Evolutionary conservation across 2,888 invertebrate species (phyloP), one percentile per base, ranked within the genome.

Genomic region (Drosophila meridionalis): DNA sequence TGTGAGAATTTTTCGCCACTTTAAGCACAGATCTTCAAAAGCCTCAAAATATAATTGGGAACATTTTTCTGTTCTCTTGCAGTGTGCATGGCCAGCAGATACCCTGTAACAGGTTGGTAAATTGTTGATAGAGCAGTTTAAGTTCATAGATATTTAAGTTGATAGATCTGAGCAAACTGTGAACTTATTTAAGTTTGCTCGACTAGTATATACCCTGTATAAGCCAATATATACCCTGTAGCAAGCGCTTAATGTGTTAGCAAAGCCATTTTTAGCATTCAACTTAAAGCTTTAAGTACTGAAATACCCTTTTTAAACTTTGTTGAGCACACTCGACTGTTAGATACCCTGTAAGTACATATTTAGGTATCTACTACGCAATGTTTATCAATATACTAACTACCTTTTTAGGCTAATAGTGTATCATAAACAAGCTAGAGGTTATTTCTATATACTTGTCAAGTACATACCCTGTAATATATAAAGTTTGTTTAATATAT

Each of bases 1-100:
- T 83, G 83, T 83, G 88, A 82, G 88, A 85, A 85, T 83, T 71
- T 56, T 71, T 56, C 79, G 73, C 88, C 88, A 86, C 83, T 83
- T 87, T 77, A 83, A 83, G 83, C 67, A 64, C 59, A 66, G 66
- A 77, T 76, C 73, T 76, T 50, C 47, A 63, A 4, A 50, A 11
- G 58, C 30, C 55, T 50, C 42, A 4, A 55, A 59, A 66, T 28
- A 62, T 72, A 48, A 73, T 74, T 63, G 55, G n/a, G 55, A 53
- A 32, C 26, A 11, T 8, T 28, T 30, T 12, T 32, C 4, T 9
- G 4, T 50, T 11, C 50, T 11, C 50, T 42, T 14, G 38, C 8
- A 26, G 20, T 36, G 26, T 34, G 77, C 20, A 4, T 20, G 38
- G 38, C 36, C 3, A 0, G 9, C 28, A n/a, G 12, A 62, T 66